Evolutionary conservation across 2,113 vertebrate genomes (phyloP), one percentile per base, ranked within the genome.

Genomic region (Arizona elegans): DNA sequence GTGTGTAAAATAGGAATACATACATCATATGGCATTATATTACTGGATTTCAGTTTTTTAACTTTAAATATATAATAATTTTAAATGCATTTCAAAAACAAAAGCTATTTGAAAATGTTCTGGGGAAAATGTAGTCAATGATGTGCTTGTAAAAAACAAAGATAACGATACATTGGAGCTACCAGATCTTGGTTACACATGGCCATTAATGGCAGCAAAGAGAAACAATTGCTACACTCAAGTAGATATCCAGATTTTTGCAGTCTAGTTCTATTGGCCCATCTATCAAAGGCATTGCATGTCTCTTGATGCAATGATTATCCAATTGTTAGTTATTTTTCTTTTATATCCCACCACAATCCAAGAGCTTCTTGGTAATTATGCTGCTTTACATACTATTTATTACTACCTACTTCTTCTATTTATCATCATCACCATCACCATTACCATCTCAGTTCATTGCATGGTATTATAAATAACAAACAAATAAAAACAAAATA

Each of bases 1-100:
- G 24, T 59, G 90, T 86, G 89, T n/a, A 93, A 59, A 91, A 56
- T 26, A 87, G 11, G 93, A 94, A 54, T 50, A 91, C 52, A 85
- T 88, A 86, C 1, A 29, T 43, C 38, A 43, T 43, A 43, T 1
- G 38, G 38, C 89, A 59, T 17, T 91, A 0, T 54, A 70, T 75
- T 75, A 26, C 5, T 75, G 87, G 10, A 17, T 92, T 52, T 65
- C 38, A 53, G 86, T 43, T 56, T 90, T 88, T 95, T 91, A 54
- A 92, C 58, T 70, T 92, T 65, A 92, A 59, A 53, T 86, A 52
- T 88, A 70, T 54, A 47, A n/a, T 70, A 17, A 52, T 88, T 81
- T 88, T 88, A 88, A 88, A 75, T 75, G 75, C 47, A 81, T 91
- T 38, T 91, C 26, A 87, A 91, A 93, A 53, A 75, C 15, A 50